These are phyloP conservation scores for Bombus terrestris DNA, from an alignment of 1,140 invertebrate species.

Conservation along the genomic window DNA sequence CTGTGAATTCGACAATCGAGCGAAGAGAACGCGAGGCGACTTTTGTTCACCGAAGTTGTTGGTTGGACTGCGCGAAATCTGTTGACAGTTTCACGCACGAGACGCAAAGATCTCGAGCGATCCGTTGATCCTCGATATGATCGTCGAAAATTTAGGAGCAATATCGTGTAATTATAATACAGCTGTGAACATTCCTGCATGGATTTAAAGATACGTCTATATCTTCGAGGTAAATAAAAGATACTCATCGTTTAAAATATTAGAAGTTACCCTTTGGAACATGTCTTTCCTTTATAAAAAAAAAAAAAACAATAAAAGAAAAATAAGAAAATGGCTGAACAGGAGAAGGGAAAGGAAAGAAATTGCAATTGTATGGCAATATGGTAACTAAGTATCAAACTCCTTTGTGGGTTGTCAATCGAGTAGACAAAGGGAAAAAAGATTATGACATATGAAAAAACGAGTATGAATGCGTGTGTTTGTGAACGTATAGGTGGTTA, in stretches of 20 bases:
- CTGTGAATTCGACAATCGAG: constrained; percentile 60
- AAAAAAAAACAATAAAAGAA: not conserved
- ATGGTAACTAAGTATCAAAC: constrained; percentile 47
- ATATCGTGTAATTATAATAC: constrained; percentile 61
- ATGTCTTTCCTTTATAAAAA: constrained; percentile 23
- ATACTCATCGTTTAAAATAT: constrained; percentile 47
- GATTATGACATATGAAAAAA: constrained; percentile 12
- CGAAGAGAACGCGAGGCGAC: constrained; percentile 26
- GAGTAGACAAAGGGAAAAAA: not conserved
- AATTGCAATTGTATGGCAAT: constrained; percentile 53
- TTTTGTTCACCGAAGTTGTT: not conserved
- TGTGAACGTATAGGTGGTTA: constrained; percentile 41
- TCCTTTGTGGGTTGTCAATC: constrained; percentile 15
- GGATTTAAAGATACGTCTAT: constrained; percentile 36
- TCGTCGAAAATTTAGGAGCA: constrained; percentile 61
- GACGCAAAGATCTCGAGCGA: not conserved
- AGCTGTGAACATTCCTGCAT: constrained; percentile 70
- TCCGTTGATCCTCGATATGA: constrained; percentile 7
- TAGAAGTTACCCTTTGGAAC: constrained; percentile 20
- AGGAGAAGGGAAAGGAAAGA: not conserved
- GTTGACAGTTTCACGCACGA: not conserved
- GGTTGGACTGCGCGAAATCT: not conserved
- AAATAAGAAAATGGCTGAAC: not conserved
- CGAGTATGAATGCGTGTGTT: constrained; percentile 36
- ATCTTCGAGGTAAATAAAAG: constrained; percentile 40